Base-by-base conservation (phyloP, 2,113 vertebrate genomes). In the Halichoeres trimaculatus region DNA sequence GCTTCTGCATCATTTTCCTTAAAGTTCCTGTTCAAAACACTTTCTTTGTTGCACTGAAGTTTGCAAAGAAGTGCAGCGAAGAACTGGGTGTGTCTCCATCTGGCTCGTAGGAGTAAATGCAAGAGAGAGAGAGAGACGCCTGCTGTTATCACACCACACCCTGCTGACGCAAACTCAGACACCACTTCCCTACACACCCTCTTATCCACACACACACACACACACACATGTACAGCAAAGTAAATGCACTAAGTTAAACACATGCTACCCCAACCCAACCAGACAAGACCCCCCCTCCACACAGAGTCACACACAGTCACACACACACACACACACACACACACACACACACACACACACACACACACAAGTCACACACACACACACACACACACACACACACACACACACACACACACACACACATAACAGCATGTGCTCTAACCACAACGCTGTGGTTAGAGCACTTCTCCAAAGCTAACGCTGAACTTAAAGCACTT, bases 61-160 rank as follows among this genome's bases (percentile, higher is more conserved):
- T 41, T 56, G 57, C 52, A 63, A 56, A 67, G 20, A 22, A 59
- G 24, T 48, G 69, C 50, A 61, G 57, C 38, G 65, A 34, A 52
- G 50, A 58, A 62, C 82, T 76, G 88, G 89, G 89, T 83, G 90
- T 85, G 88, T 85, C 90, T 84, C 86, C 81, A 88, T 90, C 78
- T 88, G 81, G 80, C 77, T 67, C 68, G 30, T 30, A 30, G 30
- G 30, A 30, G 30, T 30, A 30, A 30, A 30, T 30, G 30, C 35
- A 43, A 65, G 23, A 63, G 64, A 56, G 69, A 54, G 54, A 84
- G 50, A 68, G 23, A 30, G 72, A 79, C 55, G 82, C 71, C 70
- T 64, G 69, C 64, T 86, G 85, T 85, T 91, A 92, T 92, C 89
- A 84, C 69, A 87, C 89, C 88, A 89, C 91, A 85, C 89, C 91